Base-by-base conservation (phyloP, 2,113 vertebrate species). In the Otis tarda region DNA sequence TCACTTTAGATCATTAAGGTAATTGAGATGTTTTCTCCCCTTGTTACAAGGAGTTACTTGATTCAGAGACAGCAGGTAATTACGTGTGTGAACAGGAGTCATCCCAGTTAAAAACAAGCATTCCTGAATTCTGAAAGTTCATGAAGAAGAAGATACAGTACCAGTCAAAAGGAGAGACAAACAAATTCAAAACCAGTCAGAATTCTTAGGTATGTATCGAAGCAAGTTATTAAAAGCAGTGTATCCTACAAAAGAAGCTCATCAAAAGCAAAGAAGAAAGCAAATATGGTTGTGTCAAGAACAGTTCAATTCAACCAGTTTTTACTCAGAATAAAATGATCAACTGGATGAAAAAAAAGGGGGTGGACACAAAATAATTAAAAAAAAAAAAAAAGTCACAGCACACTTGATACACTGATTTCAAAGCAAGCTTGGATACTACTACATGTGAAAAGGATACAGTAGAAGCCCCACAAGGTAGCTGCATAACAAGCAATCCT, bases 11-110 rank as follows among this genome's bases (percentile, higher is more conserved):
- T 41, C 37, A 53, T 56, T 70, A 45, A 52, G 8, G 21, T 52
- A 78, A 94, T 55, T 37, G 65, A 75, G 37, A 49, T 87, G 68
- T 65, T 83, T 77, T 87, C 80, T 92, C 33, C 22, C 59, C 41
- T 53, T 81, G 50, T 84, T 80, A 92, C 71, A 74, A 83, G 77
- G 14, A 47, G 47, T 5, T 84, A 63, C 50, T 50, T 63, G 41
- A 50, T 50, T 47, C 87, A 84, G 68, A 87, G 18, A 53, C 27
- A 49, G 43, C 14, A 59, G 68, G 39, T 56, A 69, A 60, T 52
- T 31, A 47, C 0, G 0, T 22, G 8, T 24, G 16, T 14, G 49
- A 90, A 61, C 25, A 94, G 30, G 35, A 85, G 33, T 43, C n/a
- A 73, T 3, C 4, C 14, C 20, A 9, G 28, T 37, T 59, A 68